These are phyloP conservation scores for Drosophila burlai DNA, from an alignment of 1,140 invertebrate species.

Conservation along the genomic window DNA sequence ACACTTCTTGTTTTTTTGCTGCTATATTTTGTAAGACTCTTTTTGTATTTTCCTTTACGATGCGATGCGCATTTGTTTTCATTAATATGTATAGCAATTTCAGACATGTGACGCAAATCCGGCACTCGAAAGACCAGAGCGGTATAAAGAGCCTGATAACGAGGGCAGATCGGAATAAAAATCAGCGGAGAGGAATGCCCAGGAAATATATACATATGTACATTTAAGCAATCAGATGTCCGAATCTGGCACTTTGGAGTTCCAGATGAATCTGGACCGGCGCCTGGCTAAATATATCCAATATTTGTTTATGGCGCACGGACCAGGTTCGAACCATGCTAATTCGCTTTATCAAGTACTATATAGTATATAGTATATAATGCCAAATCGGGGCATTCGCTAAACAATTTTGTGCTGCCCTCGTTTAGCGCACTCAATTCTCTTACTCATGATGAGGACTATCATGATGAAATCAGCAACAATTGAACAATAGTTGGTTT, in stretches of 20 bases:
- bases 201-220: background rate
- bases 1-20: slow-evolving; percentile 7
- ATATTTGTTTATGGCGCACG: slow-evolving; percentile 29
- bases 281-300: slow-evolving; percentile 31
- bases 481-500: slow-evolving; percentile 7
- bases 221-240: slow-evolving; percentile 17
- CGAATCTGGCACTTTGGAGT: slow-evolving; percentile 23
- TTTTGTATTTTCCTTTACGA: slow-evolving; percentile 22
- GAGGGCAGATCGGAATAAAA: slow-evolving; percentile 8
- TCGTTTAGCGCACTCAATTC: slow-evolving; percentile 50
- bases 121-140: slow-evolving; percentile 14
- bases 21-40: slow-evolving; percentile 1
- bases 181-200: slow-evolving; percentile 35
- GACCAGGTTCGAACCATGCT: slow-evolving; percentile 54
- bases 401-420: slow-evolving; percentile 64
- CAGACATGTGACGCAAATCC: slow-evolving; percentile 53
- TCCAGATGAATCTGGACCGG: slow-evolving; percentile 28
- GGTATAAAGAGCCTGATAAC: slow-evolving; percentile 27
- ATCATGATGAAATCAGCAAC: slow-evolving; percentile 5
- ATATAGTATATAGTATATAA: slow-evolving; percentile 25
- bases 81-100: slow-evolving; percentile 44
- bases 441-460: background rate
- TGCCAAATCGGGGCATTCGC: slow-evolving; percentile 25
- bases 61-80: slow-evolving; percentile 55
- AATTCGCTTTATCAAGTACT: slow-evolving; percentile 59